Evolutionary conservation across 2,888 invertebrate species (phyloP), one percentile per base, ranked within the genome.

Genomic region (Agriopis marginaria): DNA sequence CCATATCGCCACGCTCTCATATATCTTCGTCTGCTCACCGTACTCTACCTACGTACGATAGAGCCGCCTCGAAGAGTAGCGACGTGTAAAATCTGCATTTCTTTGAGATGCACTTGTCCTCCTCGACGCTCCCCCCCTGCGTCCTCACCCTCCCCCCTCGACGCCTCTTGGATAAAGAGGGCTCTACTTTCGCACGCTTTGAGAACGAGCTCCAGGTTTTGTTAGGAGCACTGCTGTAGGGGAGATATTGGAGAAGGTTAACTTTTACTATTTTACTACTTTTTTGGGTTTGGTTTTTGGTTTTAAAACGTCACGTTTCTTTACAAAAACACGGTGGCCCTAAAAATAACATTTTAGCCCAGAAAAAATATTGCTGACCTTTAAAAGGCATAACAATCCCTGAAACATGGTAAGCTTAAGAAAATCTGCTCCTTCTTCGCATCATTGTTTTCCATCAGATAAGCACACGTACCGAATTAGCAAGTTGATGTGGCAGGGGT

Each of bases 1-100:
- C 12, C 40, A 2, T 8, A 40, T 55, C 14, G 11, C 17, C 23
- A 5, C 8, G 5, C 11, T 32, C 1, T 9, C 8, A 49, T 42
- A 32, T 32, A 1, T 0, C 9, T 71, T 58, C 60, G 73, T 79
- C 53, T 87, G 81, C 85, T 11, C 63, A 81, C 88, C 66, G 68
- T 89, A 86, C 87, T 6, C 44, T 17, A 66, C 68, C 61, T 73
- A 77, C 75, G 79, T 84, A 78, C 91, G 89, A 91, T 90, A 91
- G 90, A 89, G 87, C 86, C 89, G 84, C 55, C 88, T 88, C 90
- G 86, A 91, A 90, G 92, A 90, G 93, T 90, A 93, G 93, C 93
- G 92, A 93, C 93, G 93, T 93, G 93, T 94, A 93, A 93, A 93
- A 94, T 94, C 93, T 93, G 93, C 93, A 94, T 94, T 94, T 94